Evolutionary conservation across 2,113 vertebrate species (phyloP), one percentile per base, ranked within the genome.

Genomic region (Nannobrachium achirus): DNA sequence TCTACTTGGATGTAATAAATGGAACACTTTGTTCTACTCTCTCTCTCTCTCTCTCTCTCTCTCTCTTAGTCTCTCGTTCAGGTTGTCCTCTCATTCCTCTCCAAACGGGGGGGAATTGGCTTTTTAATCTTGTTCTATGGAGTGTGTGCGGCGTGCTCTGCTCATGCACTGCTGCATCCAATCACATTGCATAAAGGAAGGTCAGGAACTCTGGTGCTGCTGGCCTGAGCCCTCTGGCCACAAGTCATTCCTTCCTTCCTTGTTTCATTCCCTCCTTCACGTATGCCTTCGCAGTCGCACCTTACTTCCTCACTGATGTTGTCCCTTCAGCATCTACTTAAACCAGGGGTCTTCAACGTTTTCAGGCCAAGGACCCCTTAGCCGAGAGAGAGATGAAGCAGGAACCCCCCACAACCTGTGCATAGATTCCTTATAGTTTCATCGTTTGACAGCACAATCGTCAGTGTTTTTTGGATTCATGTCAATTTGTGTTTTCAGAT

Each of bases 41-140:
- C 38, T 56, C 16, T 33, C 42, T 18, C 19, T 5, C 10, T 73
- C 66, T 73, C 76, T 78, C 63, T 67, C 53, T 58, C 71, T 62
- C 57, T 76, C 63, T 49, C 8, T 41, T 2, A 9, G 48, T 7
- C 58, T 62, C 44, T 42, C 19, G 58, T 6, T 63, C 48, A 16
- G 19, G 33, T 11, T 48, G 7, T 48, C 46, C n/a, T 48, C 38
- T 41, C 53, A 33, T 33, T 33, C 39, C 53, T 66, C 63, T 20
- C 70, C 71, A 66, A 70, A 8, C 44, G 50, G 66, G 25, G 48
- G 59, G 55, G 58, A 71, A 83, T 52, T 79, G 67, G 55, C 67
- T 80, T 88, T 76, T 80, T 82, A 80, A 80, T 82, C 73, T 81
- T 14, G 38, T 57, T 75, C 52, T 50, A 56, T 69, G 64, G 63